Percentiles rank a stretch among this genome's conserved stretches.
Evolutionary conservation across 2,797 vertebrate species (phyloP).

Genomic region (Potorous gilbertii): DNA sequence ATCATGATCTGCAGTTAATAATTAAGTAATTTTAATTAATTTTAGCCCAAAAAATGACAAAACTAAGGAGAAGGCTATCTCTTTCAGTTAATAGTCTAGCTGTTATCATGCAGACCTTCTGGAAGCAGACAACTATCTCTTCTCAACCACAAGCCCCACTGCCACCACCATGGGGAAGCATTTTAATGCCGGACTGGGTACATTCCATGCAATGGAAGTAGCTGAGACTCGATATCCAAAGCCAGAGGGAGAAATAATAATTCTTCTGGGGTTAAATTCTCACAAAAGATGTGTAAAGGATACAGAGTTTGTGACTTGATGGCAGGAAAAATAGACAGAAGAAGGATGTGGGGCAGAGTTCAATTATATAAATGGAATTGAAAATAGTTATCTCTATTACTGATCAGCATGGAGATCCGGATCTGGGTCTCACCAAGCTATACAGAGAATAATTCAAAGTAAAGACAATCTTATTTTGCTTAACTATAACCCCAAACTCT

Average conservation of each 20-base stretch:
- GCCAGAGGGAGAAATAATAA: background rate
- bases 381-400: background rate
- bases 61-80: background rate
- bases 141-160: background rate
- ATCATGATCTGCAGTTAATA: slow-evolving; percentile 57
- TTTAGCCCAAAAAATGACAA: slow-evolving; percentile 48
- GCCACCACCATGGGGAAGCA: background rate
- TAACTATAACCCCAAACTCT: background rate
- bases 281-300: background rate
- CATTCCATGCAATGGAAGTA: background rate
- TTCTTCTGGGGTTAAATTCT: background rate
- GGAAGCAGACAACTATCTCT: background rate
- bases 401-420: background rate
- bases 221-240: background rate
- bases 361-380: background rate
- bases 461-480: background rate
- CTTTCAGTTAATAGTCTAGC: background rate
- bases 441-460: background rate
- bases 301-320: background rate
- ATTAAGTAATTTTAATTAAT: slow-evolving; percentile 63
- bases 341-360: background rate
- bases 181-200: background rate
- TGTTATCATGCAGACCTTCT: background rate
- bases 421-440: background rate
- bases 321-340: background rate